These are phyloP conservation scores for Drosophila cognata DNA, from an alignment of 2,888 invertebrate genomes.

Conservation along the genomic window DNA sequence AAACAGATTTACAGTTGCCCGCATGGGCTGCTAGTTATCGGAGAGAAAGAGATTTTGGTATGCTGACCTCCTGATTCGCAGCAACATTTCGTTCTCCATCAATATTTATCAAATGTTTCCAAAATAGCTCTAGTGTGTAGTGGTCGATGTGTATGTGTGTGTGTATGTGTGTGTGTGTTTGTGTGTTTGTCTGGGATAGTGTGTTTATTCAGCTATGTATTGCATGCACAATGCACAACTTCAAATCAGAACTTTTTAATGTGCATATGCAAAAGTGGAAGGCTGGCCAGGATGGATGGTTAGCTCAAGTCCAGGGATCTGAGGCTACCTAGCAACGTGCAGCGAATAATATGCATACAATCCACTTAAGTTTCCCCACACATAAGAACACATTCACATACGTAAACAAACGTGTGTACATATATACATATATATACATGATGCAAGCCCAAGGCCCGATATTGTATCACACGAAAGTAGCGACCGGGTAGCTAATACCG, in stretches of 20 bases:
- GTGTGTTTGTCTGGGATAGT: constrained; percentile 3
- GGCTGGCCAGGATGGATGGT: constrained; percentile 3
- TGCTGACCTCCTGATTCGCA: constrained; percentile 9
- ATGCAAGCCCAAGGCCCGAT: constrained; percentile 4
- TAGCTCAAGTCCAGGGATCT: background rate
- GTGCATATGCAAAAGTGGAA: background rate
- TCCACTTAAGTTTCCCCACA: background rate
- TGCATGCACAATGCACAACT: constrained; percentile 48
- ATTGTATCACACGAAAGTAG: background rate
- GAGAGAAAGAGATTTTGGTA: constrained; percentile 8
- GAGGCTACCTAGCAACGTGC: constrained; percentile 4
- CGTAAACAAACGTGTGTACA: background rate
- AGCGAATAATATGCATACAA: constrained; percentile 1
- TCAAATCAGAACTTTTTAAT: constrained; percentile 44
- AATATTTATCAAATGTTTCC: constrained; percentile 29
- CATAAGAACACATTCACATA: background rate
- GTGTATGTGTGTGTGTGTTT: constrained; percentile 12
- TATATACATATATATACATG: background rate
- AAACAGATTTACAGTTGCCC: constrained; percentile 6
- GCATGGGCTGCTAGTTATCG: constrained; percentile 1
- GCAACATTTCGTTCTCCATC: constrained; percentile 24
- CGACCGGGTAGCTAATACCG: background rate
- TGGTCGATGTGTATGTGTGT: background rate
- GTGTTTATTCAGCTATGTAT: constrained; percentile 41
- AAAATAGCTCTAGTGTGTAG: background rate